Conservation (phyloP, 2,113 vertebrate species). For the Corythornis madagascariensis region DNA sequence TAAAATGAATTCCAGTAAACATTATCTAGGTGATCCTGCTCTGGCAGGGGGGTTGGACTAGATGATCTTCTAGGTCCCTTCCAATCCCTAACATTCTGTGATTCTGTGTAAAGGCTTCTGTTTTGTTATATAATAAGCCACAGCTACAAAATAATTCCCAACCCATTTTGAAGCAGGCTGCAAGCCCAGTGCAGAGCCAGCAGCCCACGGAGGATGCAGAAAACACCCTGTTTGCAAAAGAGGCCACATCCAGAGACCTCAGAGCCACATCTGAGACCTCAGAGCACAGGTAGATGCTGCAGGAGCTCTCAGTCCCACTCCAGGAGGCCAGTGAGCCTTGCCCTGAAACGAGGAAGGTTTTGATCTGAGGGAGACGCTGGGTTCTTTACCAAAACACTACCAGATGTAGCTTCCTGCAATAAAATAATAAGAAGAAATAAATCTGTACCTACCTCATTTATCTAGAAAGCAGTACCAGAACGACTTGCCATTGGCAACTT, state of each 20-base stretch:
- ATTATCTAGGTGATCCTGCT: no score
- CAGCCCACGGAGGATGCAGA: slow-evolving; percentile 13
- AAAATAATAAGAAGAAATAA: slow-evolving; percentile 9
- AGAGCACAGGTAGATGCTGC: not conserved
- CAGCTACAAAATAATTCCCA: not conserved
- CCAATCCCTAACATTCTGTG: no score
- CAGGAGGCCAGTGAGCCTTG: fast-evolving
- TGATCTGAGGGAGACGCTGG: not conserved
- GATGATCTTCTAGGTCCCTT: no score
- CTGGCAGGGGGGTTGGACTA: no score
- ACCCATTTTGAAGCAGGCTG: not conserved
- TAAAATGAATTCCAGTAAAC: no score
- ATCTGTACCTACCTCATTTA: slow-evolving; percentile 28
- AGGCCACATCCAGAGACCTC: not conserved
- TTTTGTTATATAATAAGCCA: not conserved
- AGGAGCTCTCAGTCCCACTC: not conserved
- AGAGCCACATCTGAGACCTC: not conserved
- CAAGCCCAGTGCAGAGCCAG: not conserved
- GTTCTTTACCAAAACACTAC: not conserved
- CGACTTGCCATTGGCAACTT: slow-evolving; percentile 31
- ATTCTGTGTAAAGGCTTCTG: not conserved
- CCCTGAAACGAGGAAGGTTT: not conserved
- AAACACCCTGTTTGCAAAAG: slow-evolving; percentile 19
- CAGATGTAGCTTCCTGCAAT: slow-evolving; percentile 32
- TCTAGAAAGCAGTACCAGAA: not conserved